These are phyloP conservation scores for Parazoanthus darwini DNA, from an alignment of 92 coral and sea anemone species.

Conservation along the genomic window DNA sequence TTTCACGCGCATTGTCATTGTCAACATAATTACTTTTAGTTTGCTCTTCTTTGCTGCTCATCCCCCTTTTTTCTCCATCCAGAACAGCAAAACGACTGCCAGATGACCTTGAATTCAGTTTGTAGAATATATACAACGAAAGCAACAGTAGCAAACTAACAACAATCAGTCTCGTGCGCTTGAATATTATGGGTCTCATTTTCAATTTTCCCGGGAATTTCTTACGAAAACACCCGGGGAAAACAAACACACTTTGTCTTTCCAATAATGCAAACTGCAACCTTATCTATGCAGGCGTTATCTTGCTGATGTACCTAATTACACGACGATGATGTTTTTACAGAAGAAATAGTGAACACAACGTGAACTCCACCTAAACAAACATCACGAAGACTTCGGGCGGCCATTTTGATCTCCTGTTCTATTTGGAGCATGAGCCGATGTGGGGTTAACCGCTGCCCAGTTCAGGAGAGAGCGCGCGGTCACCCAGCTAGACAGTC, in stretches of 20 bases:
- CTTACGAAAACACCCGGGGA: neutral
- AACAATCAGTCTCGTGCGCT: constrained; percentile 14
- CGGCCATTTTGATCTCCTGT: constrained; percentile 53
- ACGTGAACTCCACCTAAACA: no score
- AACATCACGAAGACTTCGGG: neutral
- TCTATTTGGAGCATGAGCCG: neutral
- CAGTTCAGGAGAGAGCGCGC: neutral
- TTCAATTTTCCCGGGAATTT: neutral
- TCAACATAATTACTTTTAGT: neutral
- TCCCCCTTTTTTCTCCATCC: neutral
- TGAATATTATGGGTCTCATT: constrained; percentile 35
- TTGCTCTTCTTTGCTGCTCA: neutral
- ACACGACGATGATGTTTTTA: no score
- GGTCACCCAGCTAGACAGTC: constrained; percentile 15
- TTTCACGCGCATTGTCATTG: neutral
- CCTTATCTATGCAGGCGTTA: no score
- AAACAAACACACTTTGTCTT: neutral
- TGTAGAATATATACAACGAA: neutral
- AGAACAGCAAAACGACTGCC: neutral
- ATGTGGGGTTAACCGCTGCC: neutral
- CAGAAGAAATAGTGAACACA: no score
- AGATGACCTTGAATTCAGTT: neutral
- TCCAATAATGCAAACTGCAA: neutral
- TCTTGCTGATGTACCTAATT: no score
- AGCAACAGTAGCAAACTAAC: constrained; percentile 10